These are phyloP conservation scores for Vombatus ursinus DNA, from an alignment of 2,113 vertebrate genomes.

Conservation along the genomic window DNA sequence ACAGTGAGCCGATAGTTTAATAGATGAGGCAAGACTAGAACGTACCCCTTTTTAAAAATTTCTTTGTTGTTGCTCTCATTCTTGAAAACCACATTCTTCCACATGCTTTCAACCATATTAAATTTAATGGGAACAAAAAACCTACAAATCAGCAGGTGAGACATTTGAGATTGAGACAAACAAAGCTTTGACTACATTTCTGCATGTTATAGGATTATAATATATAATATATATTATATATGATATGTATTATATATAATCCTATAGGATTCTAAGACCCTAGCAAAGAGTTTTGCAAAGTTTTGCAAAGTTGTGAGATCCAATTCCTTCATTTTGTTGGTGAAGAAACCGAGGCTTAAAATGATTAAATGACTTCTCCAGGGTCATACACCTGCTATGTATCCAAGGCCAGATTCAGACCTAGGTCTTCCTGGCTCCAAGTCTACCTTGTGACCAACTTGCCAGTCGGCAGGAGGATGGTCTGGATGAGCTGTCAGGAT, in stretches of 20 bases:
- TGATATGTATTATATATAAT: no score
- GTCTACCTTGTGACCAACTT: background rate
- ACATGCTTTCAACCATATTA: constrained; percentile 14
- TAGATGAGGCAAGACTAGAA: background rate
- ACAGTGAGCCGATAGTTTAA: background rate
- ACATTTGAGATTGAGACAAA: constrained; percentile 70
- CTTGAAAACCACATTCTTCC: background rate
- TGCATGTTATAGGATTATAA: background rate
- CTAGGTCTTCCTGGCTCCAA: background rate
- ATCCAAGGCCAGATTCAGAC: background rate
- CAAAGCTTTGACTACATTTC: constrained; percentile 43
- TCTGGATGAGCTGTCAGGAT: background rate
- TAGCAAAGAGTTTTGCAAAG: no score
- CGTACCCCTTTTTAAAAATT: background rate
- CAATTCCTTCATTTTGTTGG: background rate
- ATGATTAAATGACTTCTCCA: background rate
- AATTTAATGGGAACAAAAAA: constrained; percentile 41
- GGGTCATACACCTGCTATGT: background rate
- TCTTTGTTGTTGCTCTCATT: background rate
- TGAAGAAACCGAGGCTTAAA: background rate
- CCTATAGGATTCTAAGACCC: no score
- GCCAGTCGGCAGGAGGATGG: no score
- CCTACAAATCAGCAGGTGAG: background rate
- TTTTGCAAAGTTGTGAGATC: background rate
- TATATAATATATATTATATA: no score